phyloP scores from a whole-genome alignment of 2,797 vertebrate species.

The Coendou prehensilis region DNA sequence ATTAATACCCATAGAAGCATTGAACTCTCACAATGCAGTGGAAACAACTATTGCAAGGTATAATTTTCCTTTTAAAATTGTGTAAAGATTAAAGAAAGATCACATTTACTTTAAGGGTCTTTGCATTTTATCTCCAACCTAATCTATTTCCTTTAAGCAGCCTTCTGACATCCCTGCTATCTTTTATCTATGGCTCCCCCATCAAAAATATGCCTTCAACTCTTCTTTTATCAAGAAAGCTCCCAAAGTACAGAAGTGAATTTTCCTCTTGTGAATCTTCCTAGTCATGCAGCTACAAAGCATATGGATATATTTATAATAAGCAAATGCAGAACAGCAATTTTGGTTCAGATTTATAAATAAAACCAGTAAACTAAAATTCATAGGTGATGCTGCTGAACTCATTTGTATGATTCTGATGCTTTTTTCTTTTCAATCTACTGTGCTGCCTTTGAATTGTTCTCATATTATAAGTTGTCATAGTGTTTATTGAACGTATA shows the following conservation, averaged over 20 bases:
- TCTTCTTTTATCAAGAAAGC: neutral
- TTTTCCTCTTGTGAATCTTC: neutral
- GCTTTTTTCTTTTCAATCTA: neutral
- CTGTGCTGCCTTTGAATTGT: neutral
- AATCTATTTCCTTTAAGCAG: neutral
- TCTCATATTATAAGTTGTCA: neutral
- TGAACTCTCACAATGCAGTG: neutral
- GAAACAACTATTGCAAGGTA: neutral
- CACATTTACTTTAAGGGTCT: neutral
- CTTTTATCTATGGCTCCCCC: neutral
- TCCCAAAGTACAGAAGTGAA: neutral
- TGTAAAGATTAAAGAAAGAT: neutral
- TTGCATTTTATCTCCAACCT: neutral
- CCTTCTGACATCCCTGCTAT: neutral
- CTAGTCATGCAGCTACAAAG: neutral
- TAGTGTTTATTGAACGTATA: neutral
- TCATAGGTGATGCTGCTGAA: neutral
- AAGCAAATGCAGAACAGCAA: neutral
- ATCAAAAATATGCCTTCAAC: neutral
- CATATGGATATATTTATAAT: neutral
- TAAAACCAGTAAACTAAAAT: neutral
- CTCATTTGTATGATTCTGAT: neutral
- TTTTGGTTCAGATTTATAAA: neutral
- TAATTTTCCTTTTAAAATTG: slow-evolving; percentile 24
- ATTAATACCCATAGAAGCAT: neutral